A percentile compares a stretch with the other conserved stretches of the same genome.
phyloP scores from a whole-genome alignment of 2,797 vertebrate species.

The Xiphophorus birchmanni region DNA sequence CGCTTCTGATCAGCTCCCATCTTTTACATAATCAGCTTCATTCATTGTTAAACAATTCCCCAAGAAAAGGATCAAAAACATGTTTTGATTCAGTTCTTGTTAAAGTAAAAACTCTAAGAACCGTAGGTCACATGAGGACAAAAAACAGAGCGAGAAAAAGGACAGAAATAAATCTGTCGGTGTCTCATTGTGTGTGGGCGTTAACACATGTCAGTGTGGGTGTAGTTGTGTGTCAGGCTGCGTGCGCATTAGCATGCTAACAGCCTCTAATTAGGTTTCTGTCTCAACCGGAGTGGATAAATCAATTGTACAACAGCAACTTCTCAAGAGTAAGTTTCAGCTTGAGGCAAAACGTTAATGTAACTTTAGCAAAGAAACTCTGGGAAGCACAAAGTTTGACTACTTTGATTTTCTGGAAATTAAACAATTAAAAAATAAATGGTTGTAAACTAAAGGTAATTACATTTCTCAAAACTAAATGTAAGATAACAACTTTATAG shows the following conservation, averaged over 20 bases:
- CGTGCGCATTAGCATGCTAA: constrained; percentile 34
- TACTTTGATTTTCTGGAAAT: not conserved
- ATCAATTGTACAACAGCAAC: constrained; percentile 14
- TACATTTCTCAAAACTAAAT: not conserved
- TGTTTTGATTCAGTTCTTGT: not conserved
- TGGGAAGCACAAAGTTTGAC: not conserved
- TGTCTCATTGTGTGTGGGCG: constrained; percentile 11
- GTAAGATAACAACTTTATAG: not conserved
- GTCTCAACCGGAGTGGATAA: constrained; percentile 19
- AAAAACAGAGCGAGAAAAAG: constrained; percentile 20
- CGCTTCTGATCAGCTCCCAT: not conserved
- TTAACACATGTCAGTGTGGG: constrained; percentile 6
- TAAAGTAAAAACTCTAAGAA: not conserved
- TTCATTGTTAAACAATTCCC: not conserved
- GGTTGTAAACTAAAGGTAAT: not conserved
- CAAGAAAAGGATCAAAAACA: not conserved
- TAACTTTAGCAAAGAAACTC: not conserved
- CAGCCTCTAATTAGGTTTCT: constrained; percentile 39
- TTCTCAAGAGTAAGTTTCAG: not conserved
- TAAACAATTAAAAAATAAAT: too few species aligned
- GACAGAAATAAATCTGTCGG: constrained; percentile 30
- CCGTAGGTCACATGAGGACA: constrained; percentile 28
- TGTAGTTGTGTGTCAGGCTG: constrained; percentile 20
- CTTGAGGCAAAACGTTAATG: not conserved
- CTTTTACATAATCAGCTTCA: too few species aligned